Evolutionary conservation across 30 jellyfish, hydroid and myxozoan genomes (phyloP).

Genomic region (Turritopsis dohrnii): DNA sequence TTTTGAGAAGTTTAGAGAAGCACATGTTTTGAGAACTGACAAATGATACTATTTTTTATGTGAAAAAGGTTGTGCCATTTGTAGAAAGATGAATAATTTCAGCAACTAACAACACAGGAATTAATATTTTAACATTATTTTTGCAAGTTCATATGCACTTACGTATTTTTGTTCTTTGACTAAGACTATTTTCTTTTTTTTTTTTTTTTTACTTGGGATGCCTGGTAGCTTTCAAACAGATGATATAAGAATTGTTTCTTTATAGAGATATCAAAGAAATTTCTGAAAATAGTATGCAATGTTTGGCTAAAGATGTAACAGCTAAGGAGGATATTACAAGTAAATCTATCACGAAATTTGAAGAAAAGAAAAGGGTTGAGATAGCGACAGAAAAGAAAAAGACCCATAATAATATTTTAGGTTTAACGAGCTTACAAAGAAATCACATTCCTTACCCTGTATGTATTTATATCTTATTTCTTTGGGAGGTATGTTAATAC

Average conservation of each 20-base stretch:
- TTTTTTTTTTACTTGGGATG: no score
- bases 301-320: constrained; percentile 15
- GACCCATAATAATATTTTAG: background rate
- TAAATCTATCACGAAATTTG: background rate
- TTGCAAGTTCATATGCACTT: no score
- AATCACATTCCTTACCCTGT: constrained; percentile 94
- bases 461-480: constrained; percentile 31
- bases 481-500: no score
- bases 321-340: background rate
- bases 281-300: constrained; percentile 39
- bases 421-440: constrained; percentile 38
- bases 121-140: no score
- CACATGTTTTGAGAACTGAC: no score
- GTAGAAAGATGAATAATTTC: no score
- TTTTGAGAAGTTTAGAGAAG: no score
- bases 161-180: no score
- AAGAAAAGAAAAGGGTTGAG: background rate
- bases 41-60: no score
- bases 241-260: background rate
- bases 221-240: background rate
- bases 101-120: no score
- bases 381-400: background rate
- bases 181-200: no score
- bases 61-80: no score
- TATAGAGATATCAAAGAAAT: constrained; percentile 23